A percentile compares a stretch with the other conserved stretches of the same genome.
Evolutionary conservation across 2,113 vertebrate species (phyloP).

Genomic region (Shinisaurus crocodilurus): DNA sequence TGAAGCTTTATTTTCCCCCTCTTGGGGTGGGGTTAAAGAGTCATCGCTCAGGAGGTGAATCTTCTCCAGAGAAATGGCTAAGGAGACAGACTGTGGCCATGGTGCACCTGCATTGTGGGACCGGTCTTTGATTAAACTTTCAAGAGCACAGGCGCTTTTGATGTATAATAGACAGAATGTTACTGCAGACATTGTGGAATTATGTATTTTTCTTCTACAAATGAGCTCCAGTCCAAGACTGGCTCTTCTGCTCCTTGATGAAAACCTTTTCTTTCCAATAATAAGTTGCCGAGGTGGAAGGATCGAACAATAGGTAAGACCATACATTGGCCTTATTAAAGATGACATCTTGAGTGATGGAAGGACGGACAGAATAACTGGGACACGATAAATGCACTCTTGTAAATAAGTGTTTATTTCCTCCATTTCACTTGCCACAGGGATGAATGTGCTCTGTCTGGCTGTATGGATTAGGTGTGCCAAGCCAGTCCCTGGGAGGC

Average conservation of each 20-base stretch:
- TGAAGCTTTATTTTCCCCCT: not conserved
- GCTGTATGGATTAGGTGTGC: not conserved
- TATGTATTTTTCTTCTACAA: constrained; percentile 17
- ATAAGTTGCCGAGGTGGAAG: not conserved
- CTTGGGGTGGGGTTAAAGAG: not conserved
- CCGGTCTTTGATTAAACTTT: not conserved
- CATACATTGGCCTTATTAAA: not conserved
- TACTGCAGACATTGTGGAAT: constrained; percentile 4
- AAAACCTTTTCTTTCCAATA: not conserved
- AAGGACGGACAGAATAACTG: not conserved
- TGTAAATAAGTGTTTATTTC: not conserved
- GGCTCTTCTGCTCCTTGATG: constrained; percentile 5
- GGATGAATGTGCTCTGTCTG: not conserved
- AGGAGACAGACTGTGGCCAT: not conserved
- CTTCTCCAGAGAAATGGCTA: fast-evolving
- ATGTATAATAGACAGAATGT: not conserved
- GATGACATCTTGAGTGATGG: not conserved
- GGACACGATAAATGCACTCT: too few species aligned
- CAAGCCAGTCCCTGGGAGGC: too few species aligned
- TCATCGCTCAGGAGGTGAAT: not conserved
- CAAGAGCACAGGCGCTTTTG: not conserved
- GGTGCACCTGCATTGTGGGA: not conserved
- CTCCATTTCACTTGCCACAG: not conserved
- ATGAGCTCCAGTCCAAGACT: not conserved
- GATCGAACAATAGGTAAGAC: not conserved